Percentiles rank a stretch among this genome's conserved stretches.
Evolutionary conservation across 2,113 vertebrate species (phyloP).

Genomic region (Salminus brasiliensis): DNA sequence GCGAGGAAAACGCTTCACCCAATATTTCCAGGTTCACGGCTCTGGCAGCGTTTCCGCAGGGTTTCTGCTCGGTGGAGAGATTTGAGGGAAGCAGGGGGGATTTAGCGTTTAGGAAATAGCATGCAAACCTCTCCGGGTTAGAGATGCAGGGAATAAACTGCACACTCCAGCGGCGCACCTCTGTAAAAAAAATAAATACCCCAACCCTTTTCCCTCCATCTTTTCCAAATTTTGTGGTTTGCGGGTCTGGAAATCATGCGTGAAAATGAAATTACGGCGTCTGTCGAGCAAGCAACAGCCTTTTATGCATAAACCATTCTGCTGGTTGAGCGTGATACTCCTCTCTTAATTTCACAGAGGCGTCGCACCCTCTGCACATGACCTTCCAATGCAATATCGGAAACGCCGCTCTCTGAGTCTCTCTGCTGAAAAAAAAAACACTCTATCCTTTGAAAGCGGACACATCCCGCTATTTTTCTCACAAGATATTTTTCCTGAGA

Average conservation of each 20-base stretch:
- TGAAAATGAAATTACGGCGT: slow-evolving; percentile 78
- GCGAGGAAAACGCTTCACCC: neutral
- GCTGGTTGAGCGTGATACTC: slow-evolving; percentile 73
- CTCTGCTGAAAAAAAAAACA: neutral
- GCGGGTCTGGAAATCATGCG: slow-evolving; percentile 72
- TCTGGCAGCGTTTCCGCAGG: neutral
- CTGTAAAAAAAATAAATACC: neutral
- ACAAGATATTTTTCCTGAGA: too few relatives aligned
- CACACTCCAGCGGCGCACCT: neutral
- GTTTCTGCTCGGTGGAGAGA: neutral
- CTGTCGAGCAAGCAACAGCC: slow-evolving; percentile 66
- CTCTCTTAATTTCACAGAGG: slow-evolving; percentile 65
- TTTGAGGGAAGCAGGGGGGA: neutral
- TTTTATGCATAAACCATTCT: slow-evolving; percentile 76
- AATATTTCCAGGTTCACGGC: neutral
- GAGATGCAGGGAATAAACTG: neutral
- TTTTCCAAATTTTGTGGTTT: slow-evolving; percentile 68
- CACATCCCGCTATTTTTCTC: neutral
- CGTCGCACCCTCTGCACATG: slow-evolving; percentile 56
- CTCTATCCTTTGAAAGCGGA: neutral
- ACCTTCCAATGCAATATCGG: slow-evolving; percentile 25
- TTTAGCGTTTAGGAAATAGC: neutral
- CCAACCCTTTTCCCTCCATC: neutral
- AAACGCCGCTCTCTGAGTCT: neutral
- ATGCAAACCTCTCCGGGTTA: slow-evolving; percentile 8